Base-by-base conservation (phyloP, 2,797 vertebrate species). In the Microctenopoma steveboyesi region DNA sequence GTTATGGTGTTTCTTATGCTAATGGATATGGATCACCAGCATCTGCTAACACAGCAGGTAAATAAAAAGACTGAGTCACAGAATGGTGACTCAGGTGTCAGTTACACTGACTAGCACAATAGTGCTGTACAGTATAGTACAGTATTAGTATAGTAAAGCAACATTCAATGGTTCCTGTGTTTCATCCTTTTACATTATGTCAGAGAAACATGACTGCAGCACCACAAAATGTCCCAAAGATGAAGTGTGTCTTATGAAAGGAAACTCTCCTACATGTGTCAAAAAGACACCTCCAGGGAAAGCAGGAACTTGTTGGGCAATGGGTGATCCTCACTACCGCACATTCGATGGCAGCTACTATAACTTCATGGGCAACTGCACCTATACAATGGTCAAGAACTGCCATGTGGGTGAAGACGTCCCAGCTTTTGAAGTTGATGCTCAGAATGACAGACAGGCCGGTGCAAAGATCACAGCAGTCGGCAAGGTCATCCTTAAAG, bases 361-460 rank as follows among this genome's bases (percentile, higher is more conserved):
- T 0, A 91, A 91, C 82, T 94, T 96, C 84, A 93, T 94, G 91
- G 95, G 95, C 51, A 95, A 91, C 40, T 96, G 95, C 78, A 88
- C 88, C 39, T 95, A 95, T 68, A 88, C 82, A 0, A 40, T 95
- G 66, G 92, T 67, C 0, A 91, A 94, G 63, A 91, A 91, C 59
- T 92, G 91, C 0, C 75, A 91, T 0, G 37, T 61, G 7, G 61
- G 83, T 35, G 30, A 59, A 13, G 52, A 14, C 18, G 65, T 66
- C 43, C 88, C 86, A 22, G 69, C 57, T 35, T 90, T 90, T 78
- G 76, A 86, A 28, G 75, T 90, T 46, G 67, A 79, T 22, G 49
- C 82, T 18, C 70, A 81, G 61, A 90, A 86, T 64, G 65, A 90
- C 45, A 83, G 92, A 50, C 81, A 42, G 4, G 8, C 22, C 0